Evolutionary conservation across 2,888 invertebrate genomes (phyloP).

Genomic region (Lycia hirtaria): DNA sequence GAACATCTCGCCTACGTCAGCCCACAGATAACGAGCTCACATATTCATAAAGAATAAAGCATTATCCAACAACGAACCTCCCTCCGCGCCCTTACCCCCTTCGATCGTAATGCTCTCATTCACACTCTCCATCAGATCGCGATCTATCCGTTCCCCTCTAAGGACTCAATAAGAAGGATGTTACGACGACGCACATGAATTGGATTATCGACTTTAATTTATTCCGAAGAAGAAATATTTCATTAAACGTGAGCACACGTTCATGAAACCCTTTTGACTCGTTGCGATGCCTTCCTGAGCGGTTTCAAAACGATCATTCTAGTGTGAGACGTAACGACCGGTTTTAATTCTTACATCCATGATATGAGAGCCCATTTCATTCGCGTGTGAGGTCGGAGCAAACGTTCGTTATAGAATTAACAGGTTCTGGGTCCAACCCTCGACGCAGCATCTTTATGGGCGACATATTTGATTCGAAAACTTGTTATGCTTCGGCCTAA

Average conservation of each 20-base stretch:
- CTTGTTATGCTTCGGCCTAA: conserved; percentile 85
- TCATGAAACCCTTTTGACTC: conserved; percentile 80
- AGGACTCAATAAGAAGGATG: conserved; percentile 68
- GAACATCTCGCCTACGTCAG: conserved; percentile 71
- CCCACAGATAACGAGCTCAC: conserved; percentile 81
- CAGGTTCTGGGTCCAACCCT: conserved; percentile 78
- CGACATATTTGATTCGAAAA: conserved; percentile 85
- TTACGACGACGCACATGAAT: conserved; percentile 63
- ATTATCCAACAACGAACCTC: conserved; percentile 73
- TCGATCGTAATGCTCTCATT: conserved; percentile 81
- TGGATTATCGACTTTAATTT: conserved; percentile 84
- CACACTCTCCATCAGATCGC: conserved; percentile 81
- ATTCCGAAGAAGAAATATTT: conserved; percentile 83
- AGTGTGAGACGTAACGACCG: conserved; percentile 71
- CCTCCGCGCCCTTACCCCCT: conserved; percentile 66
- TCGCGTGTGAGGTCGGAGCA: conserved; percentile 60
- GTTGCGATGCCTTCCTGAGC: conserved; percentile 61
- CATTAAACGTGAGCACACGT: conserved; percentile 71
- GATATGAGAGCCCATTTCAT: conserved; percentile 77
- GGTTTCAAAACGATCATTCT: conserved; percentile 79
- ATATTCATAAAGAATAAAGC: conserved; percentile 86
- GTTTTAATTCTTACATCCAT: conserved; percentile 83
- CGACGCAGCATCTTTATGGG: conserved; percentile 84
- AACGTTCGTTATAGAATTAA: conserved; percentile 80
- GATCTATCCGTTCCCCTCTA: conserved; percentile 82